These are phyloP conservation scores for Aphyosemion australe DNA, from an alignment of 2,113 vertebrate genomes.

Conservation along the genomic window DNA sequence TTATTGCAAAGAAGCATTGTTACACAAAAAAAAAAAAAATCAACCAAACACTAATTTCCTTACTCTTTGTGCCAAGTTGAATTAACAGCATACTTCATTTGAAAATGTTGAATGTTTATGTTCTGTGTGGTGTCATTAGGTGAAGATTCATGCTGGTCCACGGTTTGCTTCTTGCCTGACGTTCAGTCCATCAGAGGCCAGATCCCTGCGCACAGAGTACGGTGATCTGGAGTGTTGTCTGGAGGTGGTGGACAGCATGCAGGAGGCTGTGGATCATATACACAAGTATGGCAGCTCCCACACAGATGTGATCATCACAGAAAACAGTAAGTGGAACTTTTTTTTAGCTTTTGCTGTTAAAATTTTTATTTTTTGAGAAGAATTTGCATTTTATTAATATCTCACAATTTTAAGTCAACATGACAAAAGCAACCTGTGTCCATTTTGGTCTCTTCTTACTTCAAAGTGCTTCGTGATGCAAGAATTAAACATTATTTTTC, in stretches of 20 bases:
- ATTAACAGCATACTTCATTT: not conserved
- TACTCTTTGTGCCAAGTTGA: too few relatives aligned
- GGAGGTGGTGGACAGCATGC: slow-evolving; percentile 91
- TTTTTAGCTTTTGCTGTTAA: not conserved
- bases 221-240: slow-evolving; percentile 94
- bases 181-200: slow-evolving; percentile 94
- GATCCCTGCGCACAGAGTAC: slow-evolving; percentile 92
- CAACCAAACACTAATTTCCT: too few relatives aligned
- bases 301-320: slow-evolving; percentile 94
- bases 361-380: not conserved
- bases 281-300: slow-evolving; percentile 98
- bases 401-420: too few relatives aligned
- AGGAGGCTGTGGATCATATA: slow-evolving; percentile 93
- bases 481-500: too few relatives aligned
- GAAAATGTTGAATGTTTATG: not conserved
- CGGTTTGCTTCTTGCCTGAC: slow-evolving; percentile 93
- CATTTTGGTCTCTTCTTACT: too few relatives aligned
- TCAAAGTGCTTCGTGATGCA: too few relatives aligned
- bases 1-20: too few relatives aligned
- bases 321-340: slow-evolving; percentile 84
- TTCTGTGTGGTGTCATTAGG: slow-evolving; percentile 70
- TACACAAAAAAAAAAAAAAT: too few relatives aligned
- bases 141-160: slow-evolving; percentile 95
- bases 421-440: too few relatives aligned
- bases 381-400: too few relatives aligned